Conservation (phyloP, 2,888 invertebrate genomes). For the Mongoloraphidia duomilia region DNA sequence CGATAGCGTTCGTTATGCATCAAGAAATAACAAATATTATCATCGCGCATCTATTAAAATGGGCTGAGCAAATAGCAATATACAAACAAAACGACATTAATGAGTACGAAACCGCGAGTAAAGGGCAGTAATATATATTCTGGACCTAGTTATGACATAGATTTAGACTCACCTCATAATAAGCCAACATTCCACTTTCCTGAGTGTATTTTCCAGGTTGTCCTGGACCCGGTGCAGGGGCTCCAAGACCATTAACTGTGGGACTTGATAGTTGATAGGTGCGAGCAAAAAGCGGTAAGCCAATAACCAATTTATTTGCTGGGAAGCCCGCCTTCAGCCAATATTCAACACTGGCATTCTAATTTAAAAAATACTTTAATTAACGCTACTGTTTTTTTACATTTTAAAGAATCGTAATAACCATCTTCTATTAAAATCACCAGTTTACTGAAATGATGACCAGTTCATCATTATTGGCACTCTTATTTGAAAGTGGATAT, state of each 20-base stretch:
- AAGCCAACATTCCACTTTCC: slow-evolving; percentile 14
- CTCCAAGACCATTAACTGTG: slow-evolving; percentile 23
- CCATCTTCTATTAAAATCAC: too few species aligned
- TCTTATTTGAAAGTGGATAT: too few species aligned
- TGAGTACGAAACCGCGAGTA: too few species aligned
- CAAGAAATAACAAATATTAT: slow-evolving; percentile 1
- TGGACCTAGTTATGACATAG: too few species aligned
- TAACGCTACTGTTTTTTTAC: neutral
- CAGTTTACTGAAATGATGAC: too few species aligned
- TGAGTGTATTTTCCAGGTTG: slow-evolving; percentile 18
- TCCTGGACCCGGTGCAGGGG: slow-evolving; percentile 16
- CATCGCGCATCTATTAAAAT: neutral
- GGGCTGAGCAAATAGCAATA: neutral
- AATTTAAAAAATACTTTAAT: neutral
- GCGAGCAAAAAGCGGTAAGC: slow-evolving; percentile 29
- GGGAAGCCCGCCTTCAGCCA: slow-evolving; percentile 27
- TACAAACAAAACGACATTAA: neutral
- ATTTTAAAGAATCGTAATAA: too few species aligned
- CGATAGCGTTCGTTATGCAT: too few species aligned
- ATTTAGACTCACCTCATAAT: slow-evolving; percentile 6
- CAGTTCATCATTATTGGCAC: too few species aligned
- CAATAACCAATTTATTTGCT: slow-evolving; percentile 27
- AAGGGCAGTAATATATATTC: too few species aligned
- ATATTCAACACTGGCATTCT: slow-evolving; percentile 26
- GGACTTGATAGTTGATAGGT: slow-evolving; percentile 24